These are phyloP conservation scores for Hylaea fasciaria DNA, from an alignment of 2,888 invertebrate genomes.

Conservation along the genomic window DNA sequence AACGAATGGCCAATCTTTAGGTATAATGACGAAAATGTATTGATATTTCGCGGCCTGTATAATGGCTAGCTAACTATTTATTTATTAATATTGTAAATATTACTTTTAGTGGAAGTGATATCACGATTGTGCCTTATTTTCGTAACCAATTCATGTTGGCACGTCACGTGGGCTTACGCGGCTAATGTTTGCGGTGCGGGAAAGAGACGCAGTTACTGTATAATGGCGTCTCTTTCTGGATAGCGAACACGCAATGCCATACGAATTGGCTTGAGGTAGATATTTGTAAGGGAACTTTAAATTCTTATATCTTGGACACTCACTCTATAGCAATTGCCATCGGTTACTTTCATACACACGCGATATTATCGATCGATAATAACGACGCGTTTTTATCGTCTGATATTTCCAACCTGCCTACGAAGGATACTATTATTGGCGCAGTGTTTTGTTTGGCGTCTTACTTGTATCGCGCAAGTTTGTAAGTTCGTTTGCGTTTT, in stretches of 20 bases:
- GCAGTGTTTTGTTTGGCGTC: too few relatives aligned
- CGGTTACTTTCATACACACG: slow-evolving; percentile 2
- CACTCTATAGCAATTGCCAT: slow-evolving; percentile 8
- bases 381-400: too few relatives aligned
- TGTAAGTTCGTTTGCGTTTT: too few relatives aligned
- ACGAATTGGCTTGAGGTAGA: slow-evolving; percentile 24
- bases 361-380: too few relatives aligned
- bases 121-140: slow-evolving; percentile 69
- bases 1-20: slow-evolving; percentile 24
- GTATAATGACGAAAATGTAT: slow-evolving; percentile 25
- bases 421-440: too few relatives aligned
- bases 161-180: too few relatives aligned
- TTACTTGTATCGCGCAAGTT: too few relatives aligned
- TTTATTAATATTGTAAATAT: slow-evolving; percentile 64
- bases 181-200: too few relatives aligned
- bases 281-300: slow-evolving; percentile 32
- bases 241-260: too few relatives aligned
- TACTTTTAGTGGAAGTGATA: slow-evolving; percentile 65
- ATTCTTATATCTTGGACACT: neutral
- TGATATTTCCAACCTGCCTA: too few relatives aligned
- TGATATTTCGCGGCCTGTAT: slow-evolving; percentile 34
- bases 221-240: too few relatives aligned
- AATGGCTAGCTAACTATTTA: slow-evolving; percentile 44
- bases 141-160: slow-evolving; percentile 40
- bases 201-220: too few relatives aligned